Percentiles rank a stretch among this genome's conserved stretches.
These are phyloP conservation scores for Zeuzera pyrina DNA, from an alignment of 2,888 invertebrate species.

Conservation along the genomic window DNA sequence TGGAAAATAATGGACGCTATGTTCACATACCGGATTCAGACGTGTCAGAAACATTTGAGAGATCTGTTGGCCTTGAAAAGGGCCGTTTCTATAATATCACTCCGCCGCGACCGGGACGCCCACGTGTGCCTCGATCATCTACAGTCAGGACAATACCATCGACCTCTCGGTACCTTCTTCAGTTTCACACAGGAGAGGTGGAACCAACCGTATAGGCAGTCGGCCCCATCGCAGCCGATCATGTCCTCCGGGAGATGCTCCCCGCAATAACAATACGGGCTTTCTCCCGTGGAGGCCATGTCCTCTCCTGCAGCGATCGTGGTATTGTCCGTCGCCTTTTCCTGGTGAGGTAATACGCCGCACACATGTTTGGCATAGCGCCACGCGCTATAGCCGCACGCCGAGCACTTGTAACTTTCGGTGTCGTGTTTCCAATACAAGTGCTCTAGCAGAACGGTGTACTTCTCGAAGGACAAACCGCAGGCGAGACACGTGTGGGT, in stretches of 20 bases:
- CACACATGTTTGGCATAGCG: constrained; percentile 40
- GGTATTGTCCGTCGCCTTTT: constrained; percentile 27
- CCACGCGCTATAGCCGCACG: constrained; percentile 40
- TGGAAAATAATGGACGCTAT: too few relatives aligned
- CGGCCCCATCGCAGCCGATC: constrained; percentile 47
- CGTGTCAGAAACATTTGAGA: too few relatives aligned
- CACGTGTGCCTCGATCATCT: constrained; percentile 26
- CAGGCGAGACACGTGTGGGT: constrained; percentile 37
- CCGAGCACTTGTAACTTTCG: constrained; percentile 35
- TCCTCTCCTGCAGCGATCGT: background rate
- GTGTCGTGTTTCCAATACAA: constrained; percentile 54
- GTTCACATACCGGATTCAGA: too few relatives aligned
- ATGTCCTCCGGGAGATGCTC: too few relatives aligned
- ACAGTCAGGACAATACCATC: constrained; percentile 49
- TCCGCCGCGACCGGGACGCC: too few relatives aligned
- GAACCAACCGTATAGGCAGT: constrained; percentile 40
- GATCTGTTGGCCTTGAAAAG: too few relatives aligned
- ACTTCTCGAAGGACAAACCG: constrained; percentile 32
- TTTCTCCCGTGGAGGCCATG: constrained; percentile 19
- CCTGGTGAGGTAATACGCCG: constrained; percentile 39
- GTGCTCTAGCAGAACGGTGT: constrained; percentile 42
- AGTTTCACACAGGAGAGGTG: constrained; percentile 48
- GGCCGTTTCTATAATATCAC: too few relatives aligned
- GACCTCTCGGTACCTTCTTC: constrained; percentile 33
- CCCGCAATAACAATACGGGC: constrained; percentile 40